phyloP scores from a whole-genome alignment of 2,888 invertebrate species.

The Amblyjoppa fuscipennis region DNA sequence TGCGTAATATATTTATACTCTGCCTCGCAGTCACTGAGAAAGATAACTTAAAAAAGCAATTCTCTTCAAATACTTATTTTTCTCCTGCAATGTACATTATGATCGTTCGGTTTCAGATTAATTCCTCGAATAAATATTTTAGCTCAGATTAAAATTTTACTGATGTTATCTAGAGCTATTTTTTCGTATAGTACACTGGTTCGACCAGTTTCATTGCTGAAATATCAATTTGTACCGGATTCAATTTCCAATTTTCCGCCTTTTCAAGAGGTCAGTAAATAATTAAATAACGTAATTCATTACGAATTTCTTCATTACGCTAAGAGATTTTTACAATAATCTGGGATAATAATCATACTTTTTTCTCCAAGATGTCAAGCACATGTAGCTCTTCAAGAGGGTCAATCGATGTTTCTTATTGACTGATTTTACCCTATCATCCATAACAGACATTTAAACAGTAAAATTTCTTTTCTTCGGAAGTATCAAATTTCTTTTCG shows the following conservation, averaged over 20 bases:
- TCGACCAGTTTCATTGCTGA: neutral
- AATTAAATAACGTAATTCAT: neutral
- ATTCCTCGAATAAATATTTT: neutral
- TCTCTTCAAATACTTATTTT: neutral
- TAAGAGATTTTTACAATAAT: neutral
- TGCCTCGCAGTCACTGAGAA: neutral
- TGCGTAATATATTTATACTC: neutral
- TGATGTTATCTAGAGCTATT: neutral
- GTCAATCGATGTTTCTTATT: conserved; percentile 9
- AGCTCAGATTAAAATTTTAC: neutral
- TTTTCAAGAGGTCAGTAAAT: neutral
- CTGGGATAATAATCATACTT: conserved; percentile 3
- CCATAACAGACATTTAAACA: conserved; percentile 36
- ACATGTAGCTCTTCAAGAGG: neutral
- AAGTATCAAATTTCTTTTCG: conserved; percentile 21
- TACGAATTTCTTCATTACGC: neutral
- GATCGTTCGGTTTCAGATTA: neutral
- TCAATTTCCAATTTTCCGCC: neutral
- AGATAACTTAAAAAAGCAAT: neutral
- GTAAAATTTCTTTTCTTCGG: neutral
- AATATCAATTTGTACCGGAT: neutral
- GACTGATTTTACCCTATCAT: conserved; percentile 39
- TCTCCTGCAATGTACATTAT: neutral
- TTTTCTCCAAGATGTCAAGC: conserved; percentile 17
- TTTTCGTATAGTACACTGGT: neutral